These are phyloP conservation scores for Acrobasis consociella DNA, from an alignment of 2,888 invertebrate genomes.

Conservation along the genomic window DNA sequence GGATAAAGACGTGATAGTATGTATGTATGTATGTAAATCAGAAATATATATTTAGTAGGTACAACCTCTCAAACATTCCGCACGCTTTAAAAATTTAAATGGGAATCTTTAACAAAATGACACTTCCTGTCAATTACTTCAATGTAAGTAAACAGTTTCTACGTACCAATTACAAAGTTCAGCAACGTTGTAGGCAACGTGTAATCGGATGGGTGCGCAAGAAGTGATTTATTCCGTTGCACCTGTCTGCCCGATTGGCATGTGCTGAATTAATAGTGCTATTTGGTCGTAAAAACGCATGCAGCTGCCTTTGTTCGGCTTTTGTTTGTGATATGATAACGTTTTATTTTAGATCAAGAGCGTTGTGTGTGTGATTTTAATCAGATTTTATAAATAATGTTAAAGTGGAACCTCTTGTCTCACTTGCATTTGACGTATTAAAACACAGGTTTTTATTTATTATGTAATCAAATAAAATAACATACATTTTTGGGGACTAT, in stretches of 20 bases:
- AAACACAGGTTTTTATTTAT: no score
- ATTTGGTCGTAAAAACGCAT: slow-evolving; percentile 24
- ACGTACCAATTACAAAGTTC: slow-evolving; percentile 15
- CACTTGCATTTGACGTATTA: no score
- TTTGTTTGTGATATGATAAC: slow-evolving; percentile 11
- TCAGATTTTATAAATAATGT: background rate
- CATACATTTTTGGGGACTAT: no score
- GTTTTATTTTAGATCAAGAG: background rate
- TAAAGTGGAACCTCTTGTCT: no score
- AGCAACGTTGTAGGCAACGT: slow-evolving; percentile 25
- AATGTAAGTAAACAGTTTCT: background rate
- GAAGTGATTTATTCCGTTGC: slow-evolving; percentile 35
- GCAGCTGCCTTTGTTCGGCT: slow-evolving; percentile 16
- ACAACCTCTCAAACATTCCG: background rate
- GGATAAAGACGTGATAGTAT: no score
- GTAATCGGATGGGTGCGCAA: slow-evolving; percentile 25
- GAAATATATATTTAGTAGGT: background rate
- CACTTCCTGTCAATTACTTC: background rate
- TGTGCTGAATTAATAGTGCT: slow-evolving; percentile 31
- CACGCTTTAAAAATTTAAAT: background rate
- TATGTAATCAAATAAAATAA: no score
- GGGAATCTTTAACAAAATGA: background rate
- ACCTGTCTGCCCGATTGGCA: slow-evolving; percentile 33
- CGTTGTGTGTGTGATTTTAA: background rate
- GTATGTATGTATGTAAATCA: no score